Evolutionary conservation across 2,113 vertebrate genomes (phyloP).

Genomic region (Hemibagrus wyckioides): DNA sequence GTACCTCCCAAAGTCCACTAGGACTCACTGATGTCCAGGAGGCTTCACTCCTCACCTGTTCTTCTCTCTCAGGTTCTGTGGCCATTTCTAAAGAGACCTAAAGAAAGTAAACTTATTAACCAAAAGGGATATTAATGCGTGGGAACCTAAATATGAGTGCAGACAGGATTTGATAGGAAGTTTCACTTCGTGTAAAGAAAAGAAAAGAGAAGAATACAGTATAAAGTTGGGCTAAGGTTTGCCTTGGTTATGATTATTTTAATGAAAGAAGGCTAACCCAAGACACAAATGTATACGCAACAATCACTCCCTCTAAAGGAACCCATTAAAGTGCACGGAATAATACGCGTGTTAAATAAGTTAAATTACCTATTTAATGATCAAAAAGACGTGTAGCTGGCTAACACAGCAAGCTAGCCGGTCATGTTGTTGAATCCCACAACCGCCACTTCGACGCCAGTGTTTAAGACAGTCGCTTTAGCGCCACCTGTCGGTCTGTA

Average conservation of each 20-base stretch:
- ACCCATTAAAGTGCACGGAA: not conserved
- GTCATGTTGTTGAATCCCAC: slow-evolving; percentile 17
- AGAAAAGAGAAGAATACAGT: not conserved
- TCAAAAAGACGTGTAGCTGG: not conserved
- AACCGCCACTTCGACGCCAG: not conserved
- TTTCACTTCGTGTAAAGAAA: not conserved
- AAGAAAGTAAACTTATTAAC: not conserved
- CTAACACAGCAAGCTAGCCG: not conserved
- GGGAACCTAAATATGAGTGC: not conserved
- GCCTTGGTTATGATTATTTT: not conserved
- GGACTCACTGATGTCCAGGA: slow-evolving; percentile 73
- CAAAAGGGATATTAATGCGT: not conserved
- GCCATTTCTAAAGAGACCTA: not conserved
- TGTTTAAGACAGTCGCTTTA: not conserved
- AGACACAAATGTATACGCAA: not conserved
- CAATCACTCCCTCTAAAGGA: not conserved
- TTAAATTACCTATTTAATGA: not conserved
- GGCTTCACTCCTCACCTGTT: slow-evolving; percentile 1
- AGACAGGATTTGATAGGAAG: not conserved
- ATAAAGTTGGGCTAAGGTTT: not conserved
- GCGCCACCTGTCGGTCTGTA: slow-evolving; percentile 44
- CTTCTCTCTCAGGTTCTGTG: slow-evolving; percentile 4
- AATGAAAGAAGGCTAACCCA: not conserved
- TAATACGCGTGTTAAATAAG: not conserved
- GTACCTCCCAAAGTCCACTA: slow-evolving; percentile 68